Evolutionary conservation across 2,888 invertebrate species (phyloP), one percentile per base, ranked within the genome.

Genomic region (Mesoligia furuncula): DNA sequence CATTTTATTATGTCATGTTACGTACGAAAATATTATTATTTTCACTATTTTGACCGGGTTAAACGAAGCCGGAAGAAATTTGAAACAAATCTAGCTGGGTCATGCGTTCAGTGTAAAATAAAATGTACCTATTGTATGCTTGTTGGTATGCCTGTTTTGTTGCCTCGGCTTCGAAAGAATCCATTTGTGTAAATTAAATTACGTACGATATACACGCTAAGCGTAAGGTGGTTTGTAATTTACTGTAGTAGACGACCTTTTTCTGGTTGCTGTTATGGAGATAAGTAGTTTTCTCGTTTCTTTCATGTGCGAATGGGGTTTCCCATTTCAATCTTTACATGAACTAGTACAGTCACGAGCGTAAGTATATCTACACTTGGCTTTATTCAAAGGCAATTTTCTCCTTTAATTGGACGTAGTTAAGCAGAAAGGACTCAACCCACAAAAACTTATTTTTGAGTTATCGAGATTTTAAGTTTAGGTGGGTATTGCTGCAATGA

Each of bases 21-120:
- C 77, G 72, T 76, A 85, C 84, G 76, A 85, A 85, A 87, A 81
- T 82, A 82, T 81, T 83, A 84, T 84, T 83, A 84, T 86, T 83
- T 85, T 83, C 81, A 73, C 78, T 85, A 61, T 69, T 75, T 75
- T 83, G 85, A 88, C 89, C 85, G 83, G 89, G 89, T 90, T 89
- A 90, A 89, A 86, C 84, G 84, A 76, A 83, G 82, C 83, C 84
- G 87, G 88, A 88, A 87, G 87, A 72, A 78, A 83, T 86, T 86
- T 81, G 78, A 77, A 78, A 77, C 79, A 83, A 87, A 88, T 88
- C 88, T 80, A 62, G 57, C 73, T 67, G 76, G 77, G 85, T 81
- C 84, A 88, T 86, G 87, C 77, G 51, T 73, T 73, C 51, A 31
- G 59, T 75, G 74, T 82, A 59, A 54, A 85, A 75, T 84, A 81